Base-by-base conservation (phyloP, 1,140 invertebrate genomes). In the Bradysia coprophila region DNA sequence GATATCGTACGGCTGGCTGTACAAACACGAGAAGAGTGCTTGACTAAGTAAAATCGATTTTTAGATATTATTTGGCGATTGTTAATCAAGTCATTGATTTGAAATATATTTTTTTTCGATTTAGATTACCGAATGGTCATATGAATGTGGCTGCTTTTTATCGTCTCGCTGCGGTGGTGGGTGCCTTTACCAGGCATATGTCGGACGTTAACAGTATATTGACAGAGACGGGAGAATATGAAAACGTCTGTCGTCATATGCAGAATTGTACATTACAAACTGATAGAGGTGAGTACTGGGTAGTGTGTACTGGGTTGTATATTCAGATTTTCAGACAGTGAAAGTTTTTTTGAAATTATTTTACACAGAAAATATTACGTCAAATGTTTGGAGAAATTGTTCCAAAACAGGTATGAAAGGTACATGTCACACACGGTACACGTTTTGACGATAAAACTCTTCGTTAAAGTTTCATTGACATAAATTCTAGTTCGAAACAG, bases 1-100 rank as follows among this genome's bases (percentile, higher is more conserved):
- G 57, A 59, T 53, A 59, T 60, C 52, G 56, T 60, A 49, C 57
- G 57, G 52, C 53, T 60, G 50, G 57, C 57, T 38, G 22, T 57
- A 46, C 48, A 44, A 42, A 55, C 54, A 48, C 53, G 56, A 44
- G 54, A 57, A 39, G 55, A 58, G 42, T 57, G 57, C 48, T 50
- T 57, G 44, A 56, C 53, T 44, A 45, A 54, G 55, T 58, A 47
- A 54, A 57, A 28, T 6, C 6, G 13, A 28, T 8, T 28, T 6
- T 8, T 28, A 8, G 24, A 28, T 28, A 8, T 28, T 6, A 28
- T 28, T 28, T 28, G 6, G 24, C 24, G 13, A 8, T 13, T 13
- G 13, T 28, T 8, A 28, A 8, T 36, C 5, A 36, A 6, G 5
- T 36, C 10, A n/a, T 11, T 36, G 15, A 11, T 9, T 11, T 16